These are phyloP conservation scores for Panulirus ornatus DNA, from an alignment of 1,140 invertebrate genomes.

Conservation along the genomic window DNA sequence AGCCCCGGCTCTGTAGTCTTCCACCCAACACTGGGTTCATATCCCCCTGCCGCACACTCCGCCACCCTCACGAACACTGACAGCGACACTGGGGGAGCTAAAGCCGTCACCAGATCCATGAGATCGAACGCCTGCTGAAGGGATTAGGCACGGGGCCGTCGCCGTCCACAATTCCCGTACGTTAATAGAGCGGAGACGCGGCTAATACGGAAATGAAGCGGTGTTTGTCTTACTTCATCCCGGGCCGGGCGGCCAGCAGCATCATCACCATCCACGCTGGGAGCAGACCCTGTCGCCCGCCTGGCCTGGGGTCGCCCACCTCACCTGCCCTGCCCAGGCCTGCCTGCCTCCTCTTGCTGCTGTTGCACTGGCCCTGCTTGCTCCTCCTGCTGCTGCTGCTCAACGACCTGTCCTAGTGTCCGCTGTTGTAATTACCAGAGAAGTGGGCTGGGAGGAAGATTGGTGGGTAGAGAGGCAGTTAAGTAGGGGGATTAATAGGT, in stretches of 20 bases:
- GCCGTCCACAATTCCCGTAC: background rate
- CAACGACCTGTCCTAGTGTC: too few relatives aligned
- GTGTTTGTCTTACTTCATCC: slow-evolving; percentile 35
- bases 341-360: too few relatives aligned
- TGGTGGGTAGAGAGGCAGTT: background rate
- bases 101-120: background rate
- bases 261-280: too few relatives aligned
- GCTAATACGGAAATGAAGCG: slow-evolving; percentile 43
- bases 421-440: background rate
- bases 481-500: background rate
- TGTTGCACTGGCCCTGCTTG: too few relatives aligned
- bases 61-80: background rate
- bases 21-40: background rate
- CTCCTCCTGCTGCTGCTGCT: background rate
- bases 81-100: background rate
- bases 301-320: background rate
- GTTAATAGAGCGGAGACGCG: slow-evolving; percentile 16
- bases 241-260: background rate
- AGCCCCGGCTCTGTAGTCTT: background rate
- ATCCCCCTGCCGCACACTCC: background rate
- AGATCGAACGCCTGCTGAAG: slow-evolving; percentile 3
- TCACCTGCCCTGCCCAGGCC: too few relatives aligned
- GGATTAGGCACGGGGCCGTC: slow-evolving; percentile 22
- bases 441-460: too few relatives aligned
- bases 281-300: too few relatives aligned